A percentile compares a stretch with the other conserved stretches of the same genome.
phyloP scores from a whole-genome alignment of 2,113 vertebrate genomes.

The Lota lota region DNA sequence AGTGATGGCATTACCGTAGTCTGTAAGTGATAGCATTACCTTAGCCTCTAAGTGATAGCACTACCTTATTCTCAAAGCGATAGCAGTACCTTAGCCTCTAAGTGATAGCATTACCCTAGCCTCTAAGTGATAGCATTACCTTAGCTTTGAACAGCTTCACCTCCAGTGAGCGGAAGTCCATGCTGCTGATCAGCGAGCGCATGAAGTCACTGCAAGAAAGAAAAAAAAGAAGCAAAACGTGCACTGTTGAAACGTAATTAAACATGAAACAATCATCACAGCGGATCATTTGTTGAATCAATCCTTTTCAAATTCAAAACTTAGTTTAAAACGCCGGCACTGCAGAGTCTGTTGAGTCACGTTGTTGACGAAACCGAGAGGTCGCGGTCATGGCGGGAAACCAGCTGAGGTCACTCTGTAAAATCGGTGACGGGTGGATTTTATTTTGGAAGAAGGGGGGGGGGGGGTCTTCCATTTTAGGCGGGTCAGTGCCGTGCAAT shows the following conservation, averaged over 20 bases:
- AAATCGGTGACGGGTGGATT: no score
- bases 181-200: slow-evolving; percentile 61
- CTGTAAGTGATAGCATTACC: no score
- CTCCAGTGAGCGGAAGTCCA: slow-evolving; percentile 69
- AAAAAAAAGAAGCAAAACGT: background rate
- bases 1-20: no score
- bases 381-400: no score
- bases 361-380: no score
- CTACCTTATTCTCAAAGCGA: slow-evolving; percentile 54
- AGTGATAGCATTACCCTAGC: slow-evolving; percentile 54
- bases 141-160: slow-evolving; percentile 72
- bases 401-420: no score
- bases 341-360: no score
- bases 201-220: slow-evolving; percentile 62
- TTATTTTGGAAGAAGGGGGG: background rate
- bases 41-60: background rate
- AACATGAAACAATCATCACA: no score
- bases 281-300: no score
- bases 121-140: slow-evolving; percentile 32
- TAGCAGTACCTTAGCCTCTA: slow-evolving; percentile 54
- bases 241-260: no score
- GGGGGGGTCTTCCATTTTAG: slow-evolving; percentile 52
- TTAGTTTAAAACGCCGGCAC: no score
- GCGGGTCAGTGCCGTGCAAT: slow-evolving; percentile 65
- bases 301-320: no score